A percentile compares a stretch with the other conserved stretches of the same genome.
Evolutionary conservation across 2,888 invertebrate species (phyloP).

Genomic region (Rhagophthalmus giganteus): DNA sequence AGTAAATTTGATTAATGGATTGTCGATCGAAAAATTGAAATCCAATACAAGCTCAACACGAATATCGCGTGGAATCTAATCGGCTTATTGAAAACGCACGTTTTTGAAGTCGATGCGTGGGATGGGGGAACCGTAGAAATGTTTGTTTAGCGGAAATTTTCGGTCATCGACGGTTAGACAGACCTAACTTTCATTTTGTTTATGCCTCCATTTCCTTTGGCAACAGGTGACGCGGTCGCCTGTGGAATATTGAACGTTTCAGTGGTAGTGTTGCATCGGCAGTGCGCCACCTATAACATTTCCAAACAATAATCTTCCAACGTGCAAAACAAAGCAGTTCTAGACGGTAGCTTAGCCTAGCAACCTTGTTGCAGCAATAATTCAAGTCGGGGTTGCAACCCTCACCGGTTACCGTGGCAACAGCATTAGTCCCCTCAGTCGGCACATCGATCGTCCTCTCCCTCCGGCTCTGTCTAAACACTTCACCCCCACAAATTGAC

Average conservation of each 20-base stretch:
- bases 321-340: constrained; percentile 38
- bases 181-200: no score
- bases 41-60: no score
- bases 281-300: constrained; percentile 12
- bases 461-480: constrained; percentile 56
- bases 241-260: constrained; percentile 10
- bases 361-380: constrained; percentile 54
- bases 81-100: no score
- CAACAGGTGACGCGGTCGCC: constrained; percentile 41
- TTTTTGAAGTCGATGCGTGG: no score
- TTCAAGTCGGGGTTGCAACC: constrained; percentile 60
- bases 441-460: constrained; percentile 57
- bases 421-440: constrained; percentile 52
- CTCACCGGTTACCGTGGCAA: constrained; percentile 57
- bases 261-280: constrained; percentile 11
- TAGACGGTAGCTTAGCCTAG: constrained; percentile 41
- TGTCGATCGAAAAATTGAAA: no score
- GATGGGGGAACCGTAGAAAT: no score
- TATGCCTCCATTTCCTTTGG: no score
- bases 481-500: constrained; percentile 55
- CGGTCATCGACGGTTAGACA: no score
- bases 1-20: no score
- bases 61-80: no score
- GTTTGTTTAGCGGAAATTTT: no score
- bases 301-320: constrained; percentile 21